Conservation (phyloP, 2,797 vertebrate genomes). For the Heterohyrax brucei region DNA sequence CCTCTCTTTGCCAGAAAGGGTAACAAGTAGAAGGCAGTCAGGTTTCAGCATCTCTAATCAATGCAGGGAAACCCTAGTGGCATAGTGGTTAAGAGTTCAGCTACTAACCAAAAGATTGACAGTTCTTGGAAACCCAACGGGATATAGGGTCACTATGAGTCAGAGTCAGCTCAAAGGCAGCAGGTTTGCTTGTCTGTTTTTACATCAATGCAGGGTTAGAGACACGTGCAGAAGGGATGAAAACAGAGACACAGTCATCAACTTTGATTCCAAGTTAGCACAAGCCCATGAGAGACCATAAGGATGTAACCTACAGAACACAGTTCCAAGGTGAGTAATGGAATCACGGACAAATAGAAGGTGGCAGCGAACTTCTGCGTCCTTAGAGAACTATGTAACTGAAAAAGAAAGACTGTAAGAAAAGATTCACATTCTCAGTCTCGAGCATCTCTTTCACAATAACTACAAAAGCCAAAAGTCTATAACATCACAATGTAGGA, state of each 20-base stretch:
- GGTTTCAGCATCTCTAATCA: slow-evolving; percentile 26
- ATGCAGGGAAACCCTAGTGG: not conserved
- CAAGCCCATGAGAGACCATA: slow-evolving; percentile 7
- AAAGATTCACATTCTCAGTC: slow-evolving; percentile 66
- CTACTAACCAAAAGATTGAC: too few relatives aligned
- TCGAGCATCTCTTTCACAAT: slow-evolving; percentile 48
- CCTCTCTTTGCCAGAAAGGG: slow-evolving; percentile 55
- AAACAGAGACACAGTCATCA: not conserved
- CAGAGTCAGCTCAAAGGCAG: too few relatives aligned
- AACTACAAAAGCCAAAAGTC: slow-evolving; percentile 63
- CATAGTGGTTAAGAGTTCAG: too few relatives aligned
- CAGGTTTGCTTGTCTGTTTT: too few relatives aligned
- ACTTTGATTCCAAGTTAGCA: not conserved
- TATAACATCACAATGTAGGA: slow-evolving; percentile 52
- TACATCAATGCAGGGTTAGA: not conserved
- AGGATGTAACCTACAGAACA: not conserved
- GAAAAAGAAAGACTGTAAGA: not conserved
- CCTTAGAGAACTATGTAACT: not conserved
- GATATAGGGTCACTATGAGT: too few relatives aligned
- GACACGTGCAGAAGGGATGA: not conserved
- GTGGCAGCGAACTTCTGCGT: not conserved
- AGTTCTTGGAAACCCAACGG: too few relatives aligned
- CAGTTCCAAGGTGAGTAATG: slow-evolving; percentile 30
- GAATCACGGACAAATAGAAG: not conserved
- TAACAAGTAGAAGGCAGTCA: slow-evolving; percentile 66